Base-by-base conservation (phyloP, 2,888 invertebrate species). In the Esperia sulphurella region DNA sequence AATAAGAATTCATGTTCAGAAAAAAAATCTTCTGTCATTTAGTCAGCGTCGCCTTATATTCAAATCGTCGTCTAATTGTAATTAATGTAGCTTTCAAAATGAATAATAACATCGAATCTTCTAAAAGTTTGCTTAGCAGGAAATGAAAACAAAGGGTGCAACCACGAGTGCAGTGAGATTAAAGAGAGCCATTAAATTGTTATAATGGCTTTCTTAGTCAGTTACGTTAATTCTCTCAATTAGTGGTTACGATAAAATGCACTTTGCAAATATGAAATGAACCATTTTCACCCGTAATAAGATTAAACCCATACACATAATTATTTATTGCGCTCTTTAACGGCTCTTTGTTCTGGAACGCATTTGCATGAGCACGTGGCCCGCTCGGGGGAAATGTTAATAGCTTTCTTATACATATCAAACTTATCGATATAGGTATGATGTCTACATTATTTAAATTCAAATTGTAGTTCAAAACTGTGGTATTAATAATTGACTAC, bases 301-400 rank as follows among this genome's bases (percentile, higher is more conserved):
- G 71, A 69, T 76, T 69, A 50, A 63, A 66, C 59, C 60, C 62
- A 66, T 63, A 67, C 63, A 60, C 63, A 57, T 65, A 63, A 65
- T 67, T 57, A 64, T 67, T 71, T 66, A 61, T 72, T 68, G 67
- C 59, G 63, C 61, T 67, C 61, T 67, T 67, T 70, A 74, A 72
- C 68, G 61, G 67, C 65, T 74, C 78, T 78, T 78, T 77, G 79
- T 78, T 74, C 62, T 57, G 49, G 50, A 59, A 53, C 58, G 57
- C 61, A 73, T 68, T 69, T 63, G 59, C 65, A 66, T 70, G 61
- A 58, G 62, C 75, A 75, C 71, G 75, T 73, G 79, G 65, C 54
- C 51, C 39, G 53, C 50, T 53, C 56, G 58, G 51, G 61, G 58
- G 62, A 67, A 67, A 69, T 61, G 63, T 62, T 68, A 68, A 54